A percentile compares a stretch with the other conserved stretches of the same genome.
Conservation (phyloP, 2,797 vertebrate genomes). For the Melanotaenia nigrans region DNA sequence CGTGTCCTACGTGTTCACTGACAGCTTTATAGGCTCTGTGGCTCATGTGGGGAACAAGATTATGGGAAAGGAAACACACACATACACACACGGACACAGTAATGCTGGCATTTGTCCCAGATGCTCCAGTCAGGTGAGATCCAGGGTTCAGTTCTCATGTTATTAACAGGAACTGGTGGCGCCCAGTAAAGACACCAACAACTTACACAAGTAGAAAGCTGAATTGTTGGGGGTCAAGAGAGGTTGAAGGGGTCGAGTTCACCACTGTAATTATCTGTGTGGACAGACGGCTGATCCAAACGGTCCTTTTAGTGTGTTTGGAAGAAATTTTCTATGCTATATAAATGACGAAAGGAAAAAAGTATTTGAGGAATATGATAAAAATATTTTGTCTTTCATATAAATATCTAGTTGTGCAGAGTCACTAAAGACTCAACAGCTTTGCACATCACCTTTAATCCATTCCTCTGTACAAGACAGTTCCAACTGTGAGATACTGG, state of each 20-base stretch:
- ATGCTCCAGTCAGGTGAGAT: constrained; percentile 89
- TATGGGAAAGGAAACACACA: constrained; percentile 83
- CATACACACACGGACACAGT: constrained; percentile 44
- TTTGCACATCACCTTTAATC: not conserved
- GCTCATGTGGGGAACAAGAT: constrained; percentile 85
- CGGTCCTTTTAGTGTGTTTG: constrained; percentile 16
- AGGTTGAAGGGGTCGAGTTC: constrained; percentile 42
- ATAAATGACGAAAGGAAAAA: not conserved
- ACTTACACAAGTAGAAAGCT: constrained; percentile 82
- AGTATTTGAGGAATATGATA: not conserved
- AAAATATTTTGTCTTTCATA: not conserved
- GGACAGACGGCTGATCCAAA: constrained; percentile 34
- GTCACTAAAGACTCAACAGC: no score
- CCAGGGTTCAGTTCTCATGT: constrained; percentile 83
- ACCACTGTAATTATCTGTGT: constrained; percentile 50
- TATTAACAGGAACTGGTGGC: constrained; percentile 89
- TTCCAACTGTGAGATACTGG: not conserved
- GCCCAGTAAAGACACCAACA: constrained; percentile 83
- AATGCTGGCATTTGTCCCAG: constrained; percentile 86
- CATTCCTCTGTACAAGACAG: no score
- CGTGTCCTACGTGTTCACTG: constrained; percentile 88
- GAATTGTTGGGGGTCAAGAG: constrained; percentile 52
- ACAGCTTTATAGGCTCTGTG: constrained; percentile 89
- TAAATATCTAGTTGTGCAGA: not conserved
- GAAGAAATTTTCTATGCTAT: constrained; percentile 11